Evolutionary conservation across 1,140 invertebrate genomes (phyloP).

Genomic region (Holcopasites calliopsidis): DNA sequence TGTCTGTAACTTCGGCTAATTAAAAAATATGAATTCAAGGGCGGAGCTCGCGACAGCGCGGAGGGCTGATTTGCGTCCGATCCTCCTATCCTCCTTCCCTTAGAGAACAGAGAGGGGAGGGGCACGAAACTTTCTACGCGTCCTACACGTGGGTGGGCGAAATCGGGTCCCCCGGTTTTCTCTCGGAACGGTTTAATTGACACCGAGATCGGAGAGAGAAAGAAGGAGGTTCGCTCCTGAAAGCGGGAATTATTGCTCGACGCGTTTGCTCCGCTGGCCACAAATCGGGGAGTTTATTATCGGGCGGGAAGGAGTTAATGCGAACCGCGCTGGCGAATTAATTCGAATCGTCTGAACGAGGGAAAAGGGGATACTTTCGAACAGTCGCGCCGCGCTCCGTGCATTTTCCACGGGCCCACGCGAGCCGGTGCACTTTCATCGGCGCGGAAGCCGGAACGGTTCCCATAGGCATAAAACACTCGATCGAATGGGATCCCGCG

Average conservation of each 20-base stretch:
- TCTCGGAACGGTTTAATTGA: slow-evolving; percentile 43
- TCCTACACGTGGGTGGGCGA: slow-evolving; percentile 54
- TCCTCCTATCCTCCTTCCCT: background rate
- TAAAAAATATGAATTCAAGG: slow-evolving; percentile 60
- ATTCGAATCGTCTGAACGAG: too few species aligned
- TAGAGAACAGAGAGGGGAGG: background rate
- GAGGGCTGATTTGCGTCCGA: slow-evolving; percentile 40
- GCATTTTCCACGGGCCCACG: slow-evolving; percentile 21
- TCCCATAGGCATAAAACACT: slow-evolving; percentile 32
- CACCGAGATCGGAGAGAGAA: background rate
- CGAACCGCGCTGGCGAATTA: too few species aligned
- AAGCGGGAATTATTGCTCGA: slow-evolving; percentile 21
- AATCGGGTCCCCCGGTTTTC: slow-evolving; percentile 53
- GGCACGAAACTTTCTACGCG: slow-evolving; percentile 53
- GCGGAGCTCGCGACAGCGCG: slow-evolving; percentile 24
- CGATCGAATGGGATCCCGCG: slow-evolving; percentile 50
- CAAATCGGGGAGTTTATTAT: slow-evolving; percentile 35
- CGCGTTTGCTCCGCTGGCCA: slow-evolving; percentile 8
- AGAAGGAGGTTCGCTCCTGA: background rate
- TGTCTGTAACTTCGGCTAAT: slow-evolving; percentile 57
- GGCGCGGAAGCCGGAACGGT: slow-evolving; percentile 34
- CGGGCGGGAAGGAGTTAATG: slow-evolving; percentile 35
- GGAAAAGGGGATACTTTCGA: too few species aligned
- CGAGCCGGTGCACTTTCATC: slow-evolving; percentile 12
- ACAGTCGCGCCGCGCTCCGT: slow-evolving; percentile 5